These are phyloP conservation scores for Hassar affinis DNA, from an alignment of 2,113 vertebrate species.

Conservation along the genomic window DNA sequence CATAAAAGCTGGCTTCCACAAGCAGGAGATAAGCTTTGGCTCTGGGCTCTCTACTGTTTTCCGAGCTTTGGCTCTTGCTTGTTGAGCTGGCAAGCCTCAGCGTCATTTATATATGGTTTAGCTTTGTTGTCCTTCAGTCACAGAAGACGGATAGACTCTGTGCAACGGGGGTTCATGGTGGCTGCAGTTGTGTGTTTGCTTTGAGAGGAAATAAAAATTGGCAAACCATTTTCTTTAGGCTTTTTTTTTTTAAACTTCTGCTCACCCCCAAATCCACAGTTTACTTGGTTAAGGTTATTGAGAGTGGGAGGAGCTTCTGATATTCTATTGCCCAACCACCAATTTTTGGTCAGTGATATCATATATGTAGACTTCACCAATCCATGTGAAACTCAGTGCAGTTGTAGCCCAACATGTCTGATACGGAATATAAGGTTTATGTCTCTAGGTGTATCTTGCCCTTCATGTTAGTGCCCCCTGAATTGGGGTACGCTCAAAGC, in stretches of 20 bases:
- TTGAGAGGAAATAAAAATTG: neutral
- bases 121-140: constrained; percentile 5
- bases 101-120: neutral
- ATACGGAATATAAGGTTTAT: no score
- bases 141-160: neutral
- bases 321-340: neutral
- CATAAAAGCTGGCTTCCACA: constrained; percentile 2
- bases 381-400: no score
- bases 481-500: no score
- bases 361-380: no score
- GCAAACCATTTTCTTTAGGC: neutral
- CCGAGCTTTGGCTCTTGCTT: constrained; percentile 3
- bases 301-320: neutral
- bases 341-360: no score
- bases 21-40: constrained; percentile 17
- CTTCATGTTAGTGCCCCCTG: no score
- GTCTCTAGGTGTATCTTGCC: no score
- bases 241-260: neutral
- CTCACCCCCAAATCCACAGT: neutral
- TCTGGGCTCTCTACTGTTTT: constrained; percentile 6
- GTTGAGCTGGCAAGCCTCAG: neutral
- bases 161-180: neutral
- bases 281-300: neutral
- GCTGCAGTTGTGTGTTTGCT: neutral
- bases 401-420: no score